Evolutionary conservation across 2,113 vertebrate genomes (phyloP).

Genomic region (Neolamprologus sp.): DNA sequence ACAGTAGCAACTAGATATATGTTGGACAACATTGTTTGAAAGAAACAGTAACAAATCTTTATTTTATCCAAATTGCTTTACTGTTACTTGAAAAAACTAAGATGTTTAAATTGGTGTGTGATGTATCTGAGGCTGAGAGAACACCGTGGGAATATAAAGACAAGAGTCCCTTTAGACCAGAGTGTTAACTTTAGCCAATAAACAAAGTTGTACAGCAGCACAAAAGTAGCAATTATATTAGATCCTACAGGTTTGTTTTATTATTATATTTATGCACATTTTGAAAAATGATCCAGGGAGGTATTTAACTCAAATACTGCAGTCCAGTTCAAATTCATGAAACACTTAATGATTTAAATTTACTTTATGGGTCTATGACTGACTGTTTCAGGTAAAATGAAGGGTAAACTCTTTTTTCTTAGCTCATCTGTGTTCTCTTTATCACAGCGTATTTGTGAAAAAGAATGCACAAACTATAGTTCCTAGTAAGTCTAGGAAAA

Average conservation of each 20-base stretch:
- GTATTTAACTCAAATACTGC: neutral
- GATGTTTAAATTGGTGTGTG: accelerated
- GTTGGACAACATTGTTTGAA: neutral
- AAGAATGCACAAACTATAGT: neutral
- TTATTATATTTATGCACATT: neutral
- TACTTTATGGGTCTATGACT: neutral
- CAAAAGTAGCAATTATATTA: neutral
- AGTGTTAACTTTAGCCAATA: neutral
- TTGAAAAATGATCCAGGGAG: neutral
- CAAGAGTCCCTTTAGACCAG: neutral
- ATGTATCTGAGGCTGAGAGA: neutral
- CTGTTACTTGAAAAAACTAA: neutral
- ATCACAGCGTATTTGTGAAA: neutral
- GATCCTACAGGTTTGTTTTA: neutral
- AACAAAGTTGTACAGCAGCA: neutral
- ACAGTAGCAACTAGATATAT: neutral
- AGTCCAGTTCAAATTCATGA: neutral
- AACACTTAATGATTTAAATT: neutral
- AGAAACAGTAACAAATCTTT: neutral
- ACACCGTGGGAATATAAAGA: neutral
- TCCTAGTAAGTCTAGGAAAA: neutral
- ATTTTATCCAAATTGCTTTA: neutral
- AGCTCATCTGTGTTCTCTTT: neutral
- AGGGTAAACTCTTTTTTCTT: neutral
- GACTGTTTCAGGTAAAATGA: neutral